Evolutionary conservation across 1,140 invertebrate genomes (phyloP).

Genomic region (Apis laboriosa): DNA sequence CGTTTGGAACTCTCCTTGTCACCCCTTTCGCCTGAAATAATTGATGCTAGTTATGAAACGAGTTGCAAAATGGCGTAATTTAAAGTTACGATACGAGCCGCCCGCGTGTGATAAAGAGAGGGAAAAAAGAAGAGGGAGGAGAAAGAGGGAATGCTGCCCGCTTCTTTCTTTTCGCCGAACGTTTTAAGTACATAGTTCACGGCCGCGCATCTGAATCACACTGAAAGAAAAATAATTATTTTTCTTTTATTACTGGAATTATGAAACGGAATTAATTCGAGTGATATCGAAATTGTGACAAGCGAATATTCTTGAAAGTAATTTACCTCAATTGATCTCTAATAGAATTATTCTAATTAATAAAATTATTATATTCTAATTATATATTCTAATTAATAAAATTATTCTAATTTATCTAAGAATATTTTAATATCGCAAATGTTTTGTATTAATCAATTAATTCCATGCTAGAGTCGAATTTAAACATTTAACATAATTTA

Average conservation of each 20-base stretch:
- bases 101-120: not conserved
- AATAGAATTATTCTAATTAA: too few species aligned
- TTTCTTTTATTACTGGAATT: too few species aligned
- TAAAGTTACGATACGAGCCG: slow-evolving; percentile 46
- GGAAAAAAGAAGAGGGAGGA: not conserved
- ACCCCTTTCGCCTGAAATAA: slow-evolving; percentile 45
- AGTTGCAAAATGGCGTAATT: slow-evolving; percentile 50
- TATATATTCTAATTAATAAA: too few species aligned
- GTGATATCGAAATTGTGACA: not conserved
- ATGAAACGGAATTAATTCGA: not conserved
- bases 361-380: too few species aligned
- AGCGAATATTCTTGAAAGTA: not conserved
- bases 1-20: slow-evolving; percentile 52
- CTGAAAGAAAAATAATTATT: not conserved
- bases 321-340: not conserved
- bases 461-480: too few species aligned
- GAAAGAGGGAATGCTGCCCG: not conserved
- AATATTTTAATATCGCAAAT: too few species aligned
- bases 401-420: not conserved
- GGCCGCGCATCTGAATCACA: not conserved
- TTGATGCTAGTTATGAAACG: slow-evolving; percentile 51
- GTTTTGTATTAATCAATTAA: too few species aligned
- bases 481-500: too few species aligned
- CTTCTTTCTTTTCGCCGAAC: slow-evolving; percentile 10
- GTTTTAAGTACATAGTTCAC: slow-evolving; percentile 31